phyloP scores from a whole-genome alignment of 2,797 vertebrate species.

The Manis javanica region DNA sequence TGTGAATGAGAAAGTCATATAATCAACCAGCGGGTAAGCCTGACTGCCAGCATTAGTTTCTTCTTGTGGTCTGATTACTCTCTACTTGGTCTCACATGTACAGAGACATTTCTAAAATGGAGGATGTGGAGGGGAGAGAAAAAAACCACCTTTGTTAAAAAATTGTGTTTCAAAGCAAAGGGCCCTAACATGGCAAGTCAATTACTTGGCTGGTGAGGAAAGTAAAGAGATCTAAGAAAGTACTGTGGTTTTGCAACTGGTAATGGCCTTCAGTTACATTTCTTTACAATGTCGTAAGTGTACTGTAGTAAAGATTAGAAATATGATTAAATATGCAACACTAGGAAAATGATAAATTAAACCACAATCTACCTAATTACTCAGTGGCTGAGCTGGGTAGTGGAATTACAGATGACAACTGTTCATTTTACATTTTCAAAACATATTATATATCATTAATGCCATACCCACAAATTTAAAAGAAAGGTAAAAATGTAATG shows the following conservation, averaged over 20 bases:
- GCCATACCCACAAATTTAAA: constrained; percentile 33
- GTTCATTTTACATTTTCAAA: constrained; percentile 56
- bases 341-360: constrained; percentile 38
- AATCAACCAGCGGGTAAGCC: background rate
- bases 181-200: background rate
- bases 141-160: constrained; percentile 20
- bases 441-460: constrained; percentile 12
- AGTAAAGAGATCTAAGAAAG: constrained; percentile 55
- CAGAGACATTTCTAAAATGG: constrained; percentile 14
- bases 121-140: too few relatives aligned
- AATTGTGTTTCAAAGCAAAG: constrained; percentile 59
- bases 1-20: constrained; percentile 12
- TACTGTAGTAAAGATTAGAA: constrained; percentile 42
- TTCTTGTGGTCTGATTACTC: background rate
- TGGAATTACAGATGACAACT: background rate
- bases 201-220: constrained; percentile 57
- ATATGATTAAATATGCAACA: constrained; percentile 53
- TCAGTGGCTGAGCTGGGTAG: background rate
- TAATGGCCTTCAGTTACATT: background rate
- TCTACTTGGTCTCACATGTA: background rate
- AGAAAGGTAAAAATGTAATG: constrained; percentile 47
- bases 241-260: constrained; percentile 34
- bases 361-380: constrained; percentile 9
- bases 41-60: constrained; percentile 37
- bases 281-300: constrained; percentile 1